phyloP scores from a whole-genome alignment of 1,140 invertebrate genomes.

The Triops longicaudatus region DNA sequence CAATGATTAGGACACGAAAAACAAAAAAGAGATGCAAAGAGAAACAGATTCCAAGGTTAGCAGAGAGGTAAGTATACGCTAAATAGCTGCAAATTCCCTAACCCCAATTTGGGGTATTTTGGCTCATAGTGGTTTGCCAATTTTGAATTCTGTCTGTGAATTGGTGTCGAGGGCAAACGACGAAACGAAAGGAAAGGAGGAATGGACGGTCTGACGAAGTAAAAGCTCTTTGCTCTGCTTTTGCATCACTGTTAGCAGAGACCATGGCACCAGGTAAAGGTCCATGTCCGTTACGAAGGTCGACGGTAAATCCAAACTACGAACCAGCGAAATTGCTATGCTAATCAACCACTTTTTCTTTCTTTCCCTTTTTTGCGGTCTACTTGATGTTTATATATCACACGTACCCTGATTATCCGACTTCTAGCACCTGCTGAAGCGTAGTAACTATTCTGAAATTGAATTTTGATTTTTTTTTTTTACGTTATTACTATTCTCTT shows the following conservation, averaged over 20 bases:
- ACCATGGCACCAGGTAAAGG: slow-evolving; percentile 5
- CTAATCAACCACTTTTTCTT: background rate
- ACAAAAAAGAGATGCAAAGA: background rate
- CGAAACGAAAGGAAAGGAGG: slow-evolving; percentile 1
- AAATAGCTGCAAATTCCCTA: background rate
- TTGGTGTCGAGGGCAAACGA: slow-evolving; percentile 4
- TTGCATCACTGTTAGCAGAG: background rate
- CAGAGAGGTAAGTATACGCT: background rate
- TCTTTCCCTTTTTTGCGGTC: too few species aligned
- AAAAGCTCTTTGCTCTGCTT: slow-evolving; percentile 3
- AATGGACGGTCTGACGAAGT: background rate
- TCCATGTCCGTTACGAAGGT: background rate
- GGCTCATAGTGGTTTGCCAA: background rate
- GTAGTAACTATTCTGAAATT: too few species aligned
- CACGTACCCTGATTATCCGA: too few species aligned
- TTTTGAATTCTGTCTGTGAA: background rate
- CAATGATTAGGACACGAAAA: too few species aligned
- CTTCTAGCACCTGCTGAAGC: too few species aligned
- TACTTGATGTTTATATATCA: too few species aligned
- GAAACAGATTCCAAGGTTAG: background rate
- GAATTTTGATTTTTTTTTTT: too few species aligned
- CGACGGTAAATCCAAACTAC: background rate
- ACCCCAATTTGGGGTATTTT: background rate
- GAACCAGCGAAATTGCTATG: background rate
- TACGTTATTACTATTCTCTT: too few species aligned